Base-by-base conservation (phyloP, 2,888 invertebrate species). In the Acronicta aceris region DNA sequence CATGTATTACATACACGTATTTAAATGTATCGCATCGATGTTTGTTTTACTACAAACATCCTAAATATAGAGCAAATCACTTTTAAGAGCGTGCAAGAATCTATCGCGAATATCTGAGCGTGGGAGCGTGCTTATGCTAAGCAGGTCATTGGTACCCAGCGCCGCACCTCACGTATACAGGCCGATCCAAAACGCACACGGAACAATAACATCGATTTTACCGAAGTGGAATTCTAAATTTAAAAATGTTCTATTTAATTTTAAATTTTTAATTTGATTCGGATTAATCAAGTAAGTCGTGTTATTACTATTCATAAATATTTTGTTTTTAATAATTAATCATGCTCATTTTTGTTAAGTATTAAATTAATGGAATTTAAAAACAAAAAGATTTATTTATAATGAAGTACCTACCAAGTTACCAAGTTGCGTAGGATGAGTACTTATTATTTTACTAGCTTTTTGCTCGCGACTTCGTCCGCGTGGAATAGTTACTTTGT, bases 31-130 rank as follows among this genome's bases (percentile, higher is more conserved):
- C 85, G 84, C 81, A 90, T 91, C 89, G 87, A 90, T 89, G 91
- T 89, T 89, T 89, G 88, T 90, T 90, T 90, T 92, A 91, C 89
- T 91, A 90, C 84, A 84, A 86, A 85, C 85, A 90, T 92, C 93
- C 93, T 93, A 91, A 93, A 94, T 93, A 94, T 94, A 94, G 94
- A 94, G 94, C 94, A 94, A 91, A 93, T 92, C 92, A 90, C 89
- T 89, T 86, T 84, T 87, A 83, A 83, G 87, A 90, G 90, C 94
- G 93, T 93, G 93, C 91, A 94, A 93, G 94, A 94, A 94, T 94
- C 94, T 94, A 93, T 94, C 89, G 91, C 87, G 84, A 89, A 86
- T 79, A 82, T 77, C 78, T 85, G 87, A 89, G 82, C 94, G 94
- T 94, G 94, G 90, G 94, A 94, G 89, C 93, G 86, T 71, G 74